Percentiles rank a stretch among this genome's conserved stretches.
phyloP scores from a whole-genome alignment of 1,140 invertebrate genomes.

The Antheraea pernyi region DNA sequence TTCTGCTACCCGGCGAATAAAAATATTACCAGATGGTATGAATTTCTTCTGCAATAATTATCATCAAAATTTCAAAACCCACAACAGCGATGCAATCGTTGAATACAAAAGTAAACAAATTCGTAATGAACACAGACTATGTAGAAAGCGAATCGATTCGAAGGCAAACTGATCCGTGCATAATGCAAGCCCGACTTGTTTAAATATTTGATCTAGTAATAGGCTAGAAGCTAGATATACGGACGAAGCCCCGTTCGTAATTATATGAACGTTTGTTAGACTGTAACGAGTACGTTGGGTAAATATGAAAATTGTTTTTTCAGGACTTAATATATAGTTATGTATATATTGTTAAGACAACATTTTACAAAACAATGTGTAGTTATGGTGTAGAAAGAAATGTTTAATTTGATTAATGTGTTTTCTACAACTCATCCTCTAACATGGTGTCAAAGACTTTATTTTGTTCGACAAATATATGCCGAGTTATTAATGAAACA shows the following conservation, averaged over 20 bases:
- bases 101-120: not conserved
- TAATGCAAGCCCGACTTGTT: not conserved
- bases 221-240: not conserved
- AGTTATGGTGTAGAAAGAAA: too few species aligned
- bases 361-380: too few species aligned
- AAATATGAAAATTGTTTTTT: not conserved
- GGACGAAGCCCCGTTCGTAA: not conserved
- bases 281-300: not conserved
- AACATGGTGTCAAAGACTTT: too few species aligned
- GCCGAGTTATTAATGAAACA: too few species aligned
- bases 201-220: slow-evolving; percentile 5
- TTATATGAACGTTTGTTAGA: not conserved
- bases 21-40: too few species aligned
- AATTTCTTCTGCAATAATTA: too few species aligned
- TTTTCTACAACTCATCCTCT: too few species aligned
- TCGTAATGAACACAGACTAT: not conserved
- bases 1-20: too few species aligned
- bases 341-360: too few species aligned
- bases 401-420: too few species aligned
- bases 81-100: not conserved
- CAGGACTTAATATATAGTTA: not conserved
- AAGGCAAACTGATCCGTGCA: not conserved
- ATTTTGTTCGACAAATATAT: too few species aligned
- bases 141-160: not conserved
- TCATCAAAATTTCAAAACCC: not conserved